These are phyloP conservation scores for Myotis planiceps DNA, from an alignment of 2,797 vertebrate species.

Conservation along the genomic window DNA sequence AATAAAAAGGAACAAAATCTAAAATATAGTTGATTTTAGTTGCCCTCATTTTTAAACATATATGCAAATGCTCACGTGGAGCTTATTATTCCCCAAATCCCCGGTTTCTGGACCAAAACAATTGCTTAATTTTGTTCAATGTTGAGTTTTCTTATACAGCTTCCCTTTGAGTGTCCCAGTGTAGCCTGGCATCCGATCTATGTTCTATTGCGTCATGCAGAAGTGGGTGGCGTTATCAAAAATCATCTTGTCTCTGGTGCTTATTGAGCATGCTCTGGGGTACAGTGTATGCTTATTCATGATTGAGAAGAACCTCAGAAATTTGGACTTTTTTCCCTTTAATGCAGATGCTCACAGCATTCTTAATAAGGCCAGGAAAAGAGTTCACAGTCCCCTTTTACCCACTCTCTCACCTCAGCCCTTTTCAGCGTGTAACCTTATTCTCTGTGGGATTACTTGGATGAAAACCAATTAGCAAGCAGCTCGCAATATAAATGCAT, in stretches of 20 bases:
- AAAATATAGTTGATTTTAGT: background rate
- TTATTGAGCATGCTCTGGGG: conserved; percentile 48
- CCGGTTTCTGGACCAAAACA: conserved; percentile 44
- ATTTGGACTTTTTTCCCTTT: conserved; percentile 76
- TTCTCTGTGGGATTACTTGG: conserved; percentile 89
- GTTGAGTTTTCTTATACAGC: background rate
- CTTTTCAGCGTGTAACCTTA: conserved; percentile 89
- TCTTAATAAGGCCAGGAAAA: conserved; percentile 87
- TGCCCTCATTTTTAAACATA: background rate
- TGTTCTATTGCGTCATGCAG: background rate
- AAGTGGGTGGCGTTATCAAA: conserved; percentile 66
- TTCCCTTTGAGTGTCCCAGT: background rate
- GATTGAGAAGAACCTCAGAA: conserved; percentile 78
- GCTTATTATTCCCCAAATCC: conserved; percentile 4
- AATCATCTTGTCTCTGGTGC: conserved; percentile 58
- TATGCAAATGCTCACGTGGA: background rate
- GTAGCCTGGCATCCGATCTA: background rate
- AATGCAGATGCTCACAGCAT: conserved; percentile 86
- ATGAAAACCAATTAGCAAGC: conserved; percentile 89
- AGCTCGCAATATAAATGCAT: conserved; percentile 87
- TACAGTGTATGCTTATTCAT: conserved; percentile 79
- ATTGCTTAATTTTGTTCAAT: conserved; percentile 41
- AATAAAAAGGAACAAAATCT: background rate
- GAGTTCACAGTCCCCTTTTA: conserved; percentile 87
- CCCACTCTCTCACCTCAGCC: conserved; percentile 87